These are phyloP conservation scores for Willowsia nigromaculata DNA, from an alignment of 2,888 invertebrate genomes.

Conservation along the genomic window DNA sequence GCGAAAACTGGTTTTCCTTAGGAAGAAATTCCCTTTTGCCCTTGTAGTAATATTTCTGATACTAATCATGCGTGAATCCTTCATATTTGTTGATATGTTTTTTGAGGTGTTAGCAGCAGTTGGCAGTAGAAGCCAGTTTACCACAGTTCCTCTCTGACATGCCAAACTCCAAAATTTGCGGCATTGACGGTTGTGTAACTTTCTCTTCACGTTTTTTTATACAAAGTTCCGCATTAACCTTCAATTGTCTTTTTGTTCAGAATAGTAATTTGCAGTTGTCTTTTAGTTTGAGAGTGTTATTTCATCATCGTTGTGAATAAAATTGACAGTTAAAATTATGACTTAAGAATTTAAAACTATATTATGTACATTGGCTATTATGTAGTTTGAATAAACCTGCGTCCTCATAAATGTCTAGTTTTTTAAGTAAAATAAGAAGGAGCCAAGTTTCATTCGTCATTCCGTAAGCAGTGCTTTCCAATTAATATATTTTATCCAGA, in stretches of 20 bases:
- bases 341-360: too few relatives aligned
- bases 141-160: background rate
- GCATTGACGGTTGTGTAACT: background rate
- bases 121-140: background rate
- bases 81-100: background rate
- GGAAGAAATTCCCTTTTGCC: background rate
- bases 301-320: too few relatives aligned
- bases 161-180: too few relatives aligned
- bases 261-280: background rate
- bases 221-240: slow-evolving; percentile 6
- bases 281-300: background rate
- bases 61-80: background rate
- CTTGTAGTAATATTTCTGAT: background rate
- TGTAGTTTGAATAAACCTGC: too few relatives aligned
- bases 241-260: background rate
- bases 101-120: background rate
- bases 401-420: too few relatives aligned
- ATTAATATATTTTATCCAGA: too few relatives aligned
- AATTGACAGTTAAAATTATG: too few relatives aligned
- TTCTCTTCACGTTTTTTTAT: background rate
- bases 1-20: slow-evolving; percentile 18
- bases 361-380: too few relatives aligned
- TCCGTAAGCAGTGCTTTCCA: too few relatives aligned
- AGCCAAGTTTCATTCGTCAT: too few relatives aligned
- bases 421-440: too few relatives aligned